Base-by-base conservation (phyloP, 2,797 vertebrate genomes). In the Falco concolor region DNA sequence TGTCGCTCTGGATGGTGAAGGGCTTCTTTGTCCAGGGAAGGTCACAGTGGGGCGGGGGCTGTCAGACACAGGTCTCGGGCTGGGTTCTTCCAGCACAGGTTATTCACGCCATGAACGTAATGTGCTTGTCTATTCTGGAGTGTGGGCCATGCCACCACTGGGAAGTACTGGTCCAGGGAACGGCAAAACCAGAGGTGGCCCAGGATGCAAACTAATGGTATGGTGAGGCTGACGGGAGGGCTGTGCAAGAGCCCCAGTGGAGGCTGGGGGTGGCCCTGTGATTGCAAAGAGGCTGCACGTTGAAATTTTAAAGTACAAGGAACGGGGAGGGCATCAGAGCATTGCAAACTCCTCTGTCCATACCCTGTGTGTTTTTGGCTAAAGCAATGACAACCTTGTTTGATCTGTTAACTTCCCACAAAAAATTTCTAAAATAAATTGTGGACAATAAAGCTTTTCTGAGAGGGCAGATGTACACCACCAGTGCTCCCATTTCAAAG, bases 181-280 rank as follows among this genome's bases (percentile, higher is more conserved):
- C 2, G 20, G 45, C 25, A 36, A 50, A 68, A 32, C 4, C 0
- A 0, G 36, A 42, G 36, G n/a, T 2, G 1, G 61, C n/a, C 13
- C 24, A 13, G 42, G 53, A 23, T 56, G 20, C 27, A 24, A 27
- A 32, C 14, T 18, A 21, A 14, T 6, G 47, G 20, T 13, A 13
- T 8, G 14, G 32, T 34, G 53, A 56, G 54, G 30, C 53, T 23
- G 47, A 3, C 12, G 49, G 36, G 34, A 73, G 40, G 38, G 47
- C 32, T 34, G 23, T 9, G 36, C 16, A 8, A 65, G 49, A 74
- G 61, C 50, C 13, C 52, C 30, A 6, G 3, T 2, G 24, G 42
- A 59, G 53, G 15, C 36, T 42, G 84, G 20, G 34, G 21, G 27
- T 54, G 81, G 59, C 3, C 0, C 28, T 53, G 42, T 5, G 25